Conservation (phyloP, 2,797 vertebrate species). For the Coilia nasus region DNA sequence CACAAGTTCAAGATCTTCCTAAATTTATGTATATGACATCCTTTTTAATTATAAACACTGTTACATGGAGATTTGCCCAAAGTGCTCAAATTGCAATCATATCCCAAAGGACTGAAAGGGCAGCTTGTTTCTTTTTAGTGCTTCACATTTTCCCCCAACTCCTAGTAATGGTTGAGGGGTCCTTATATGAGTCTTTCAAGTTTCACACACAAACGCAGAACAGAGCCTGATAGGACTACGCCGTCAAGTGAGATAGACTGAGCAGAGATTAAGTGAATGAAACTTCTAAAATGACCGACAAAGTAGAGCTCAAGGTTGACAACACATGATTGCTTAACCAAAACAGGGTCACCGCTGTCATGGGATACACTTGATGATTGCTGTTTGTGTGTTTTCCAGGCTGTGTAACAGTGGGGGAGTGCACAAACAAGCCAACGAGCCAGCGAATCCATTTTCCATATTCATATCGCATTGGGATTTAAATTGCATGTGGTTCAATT, state of each 20-base stretch:
- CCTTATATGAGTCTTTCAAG: background rate
- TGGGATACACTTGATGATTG: background rate
- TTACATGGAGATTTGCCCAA: background rate
- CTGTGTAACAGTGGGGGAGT: constrained; percentile 5
- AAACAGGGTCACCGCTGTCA: background rate
- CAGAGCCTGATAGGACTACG: too few relatives aligned
- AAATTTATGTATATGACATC: background rate
- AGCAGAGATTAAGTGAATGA: too few relatives aligned
- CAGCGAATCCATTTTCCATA: constrained; percentile 4
- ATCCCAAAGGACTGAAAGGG: background rate
- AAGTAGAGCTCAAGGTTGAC: background rate
- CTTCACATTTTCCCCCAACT: background rate
- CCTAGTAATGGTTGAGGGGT: background rate
- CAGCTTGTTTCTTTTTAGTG: background rate
- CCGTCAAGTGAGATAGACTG: too few relatives aligned
- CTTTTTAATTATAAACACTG: background rate
- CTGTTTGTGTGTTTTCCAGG: background rate
- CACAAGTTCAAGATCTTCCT: background rate
- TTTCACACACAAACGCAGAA: background rate
- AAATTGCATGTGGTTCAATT: background rate
- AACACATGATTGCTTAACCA: background rate
- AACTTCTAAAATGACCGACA: background rate
- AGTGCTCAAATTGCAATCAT: background rate
- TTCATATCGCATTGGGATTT: background rate
- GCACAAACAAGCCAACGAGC: background rate